Evolutionary conservation across 1,140 invertebrate genomes (phyloP), one percentile per base, ranked within the genome.

Genomic region (Papilio aristodemus): DNA sequence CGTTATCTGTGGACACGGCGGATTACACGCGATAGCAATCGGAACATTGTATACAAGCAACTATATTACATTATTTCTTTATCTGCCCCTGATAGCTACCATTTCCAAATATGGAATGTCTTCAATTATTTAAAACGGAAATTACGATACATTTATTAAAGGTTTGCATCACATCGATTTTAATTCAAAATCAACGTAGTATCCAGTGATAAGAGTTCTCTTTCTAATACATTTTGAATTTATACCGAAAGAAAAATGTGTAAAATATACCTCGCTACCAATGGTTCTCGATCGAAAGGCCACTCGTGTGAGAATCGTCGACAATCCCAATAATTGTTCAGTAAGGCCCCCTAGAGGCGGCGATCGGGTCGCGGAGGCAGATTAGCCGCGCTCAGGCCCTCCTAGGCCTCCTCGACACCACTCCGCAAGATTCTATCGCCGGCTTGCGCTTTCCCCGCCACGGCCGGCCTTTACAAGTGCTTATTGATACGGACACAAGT

Each of bases 11-110:
- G 75, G 85, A 90, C 86, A 90, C 79, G 86, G 71, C 75, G 87
- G 87, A 89, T 90, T 89, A 90, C 86, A 87, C 77, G 50, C 73
- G 86, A 90, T 90, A 86, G 66, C 73, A 69, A 90, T 90, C 87
- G 72, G 71, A 77, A 81, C 78, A 83, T 79, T 74, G 63, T 73
- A 72, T 73, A 77, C 76, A 71, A 77, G 71, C 57, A 71, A 73
- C 25, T 41, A 14, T 46, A 46, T 32, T 50, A 50, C 43, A 66
- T 73, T 43, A 69, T 68, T 70, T 70, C 43, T 60, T 70, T 75
- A 75, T 72, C 71, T 72, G 43, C 17, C 19, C n/a, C 41, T 58
- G 59, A 69, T 63, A 69, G 58, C 58, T 60, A 60, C 58, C 32
- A 58, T 22, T 50, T 22, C 7, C 77, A 83, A 73, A 83, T 76